Base-by-base conservation (phyloP, 2,888 invertebrate species). In the Meiosimyza decipiens region DNA sequence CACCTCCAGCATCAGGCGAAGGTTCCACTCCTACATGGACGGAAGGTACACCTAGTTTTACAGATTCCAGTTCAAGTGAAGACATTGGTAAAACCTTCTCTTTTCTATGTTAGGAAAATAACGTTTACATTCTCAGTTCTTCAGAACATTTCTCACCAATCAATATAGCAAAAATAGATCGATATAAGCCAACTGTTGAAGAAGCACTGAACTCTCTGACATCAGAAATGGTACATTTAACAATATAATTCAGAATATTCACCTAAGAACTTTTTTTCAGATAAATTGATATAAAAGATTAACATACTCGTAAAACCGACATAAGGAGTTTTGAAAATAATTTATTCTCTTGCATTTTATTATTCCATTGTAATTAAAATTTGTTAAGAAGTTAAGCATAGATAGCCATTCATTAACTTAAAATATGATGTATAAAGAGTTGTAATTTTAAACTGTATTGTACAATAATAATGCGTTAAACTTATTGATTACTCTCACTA, bases 1-100 rank as follows among this genome's bases (percentile, higher is more conserved):
- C 95, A 18, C 95, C 94, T 33, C 95, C 95, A 1, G 92, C 94
- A 64, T 94, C 94, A 62, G 93, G 94, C 71, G 95, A 95, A 87
- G 95, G 95, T 55, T 94, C 94, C 9, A 98, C 98, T 54, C 97
- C 98, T n/a, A 98, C 98, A 59, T 98, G 97, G 95, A 98, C 98
- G 64, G 98, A 98, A 89, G 98, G 98, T 82, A 98, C 98, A 79
- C 98, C 98, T 74, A 97, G 97, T 86, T 98, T 96, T 89, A 98
- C 98, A 54, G 96, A 97, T 88, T 98, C 97, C 82, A 97, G 97
- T 88, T 96, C 96, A 88, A 95, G 95, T 89, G 93, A 93, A 81
- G 95, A 95, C 88, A 92, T 92, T 89, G 91, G 91, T 88, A 85
- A 83, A 80, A 67, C 13, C n/a, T 47, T 28, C 11, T 63, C 15